Evolutionary conservation across 2,888 invertebrate species (phyloP).

Genomic region (Drosophila histrio): DNA sequence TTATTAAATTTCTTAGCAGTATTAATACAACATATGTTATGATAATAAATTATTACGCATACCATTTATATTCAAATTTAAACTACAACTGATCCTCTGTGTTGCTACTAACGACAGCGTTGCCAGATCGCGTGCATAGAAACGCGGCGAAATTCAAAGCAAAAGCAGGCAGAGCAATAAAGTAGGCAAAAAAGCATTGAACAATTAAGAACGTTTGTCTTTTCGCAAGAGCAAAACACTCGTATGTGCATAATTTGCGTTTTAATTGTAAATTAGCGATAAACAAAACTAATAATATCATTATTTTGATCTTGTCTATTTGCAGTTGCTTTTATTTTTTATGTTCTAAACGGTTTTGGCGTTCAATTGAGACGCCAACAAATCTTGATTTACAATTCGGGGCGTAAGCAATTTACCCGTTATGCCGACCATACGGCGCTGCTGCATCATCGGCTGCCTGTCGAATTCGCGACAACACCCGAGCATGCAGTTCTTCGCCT

Average conservation of each 20-base stretch:
- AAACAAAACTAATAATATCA: conserved; percentile 5
- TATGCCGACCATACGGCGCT: conserved; percentile 82
- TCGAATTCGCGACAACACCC: conserved; percentile 82
- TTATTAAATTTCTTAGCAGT: no score
- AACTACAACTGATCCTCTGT: no score
- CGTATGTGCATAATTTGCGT: neutral
- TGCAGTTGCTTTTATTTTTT: conserved; percentile 47
- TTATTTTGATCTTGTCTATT: conserved; percentile 15
- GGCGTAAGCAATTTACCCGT: conserved; percentile 53
- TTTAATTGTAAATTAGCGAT: neutral
- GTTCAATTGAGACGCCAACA: conserved; percentile 68
- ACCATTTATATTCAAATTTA: neutral
- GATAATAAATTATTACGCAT: no score
- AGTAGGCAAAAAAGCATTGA: neutral
- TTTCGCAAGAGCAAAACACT: neutral
- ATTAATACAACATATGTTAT: no score
- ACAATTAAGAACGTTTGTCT: neutral
- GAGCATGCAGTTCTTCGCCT: conserved; percentile 82
- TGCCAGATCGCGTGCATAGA: conserved; percentile 20
- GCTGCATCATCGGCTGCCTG: conserved; percentile 82
- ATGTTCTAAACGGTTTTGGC: conserved; percentile 55
- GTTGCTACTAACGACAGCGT: neutral
- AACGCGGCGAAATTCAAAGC: conserved; percentile 14
- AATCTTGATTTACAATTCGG: conserved; percentile 51
- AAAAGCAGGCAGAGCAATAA: neutral